Evolutionary conservation across 2,113 vertebrate species (phyloP).

Genomic region (Piaya cayana): DNA sequence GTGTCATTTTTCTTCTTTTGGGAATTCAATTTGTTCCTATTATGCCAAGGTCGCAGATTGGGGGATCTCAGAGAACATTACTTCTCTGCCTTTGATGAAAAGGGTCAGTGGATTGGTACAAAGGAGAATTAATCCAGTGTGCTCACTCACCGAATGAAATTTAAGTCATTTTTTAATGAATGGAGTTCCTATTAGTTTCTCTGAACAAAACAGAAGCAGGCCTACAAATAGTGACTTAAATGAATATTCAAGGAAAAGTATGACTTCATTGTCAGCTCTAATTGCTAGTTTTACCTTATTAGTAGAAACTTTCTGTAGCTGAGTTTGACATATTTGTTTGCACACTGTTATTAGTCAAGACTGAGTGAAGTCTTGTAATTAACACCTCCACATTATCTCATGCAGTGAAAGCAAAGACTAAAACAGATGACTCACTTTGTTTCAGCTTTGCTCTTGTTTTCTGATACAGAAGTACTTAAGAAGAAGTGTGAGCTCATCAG

Average conservation of each 20-base stretch:
- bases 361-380: conserved; percentile 83
- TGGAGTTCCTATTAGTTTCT: conserved; percentile 68
- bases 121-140: conserved; percentile 77
- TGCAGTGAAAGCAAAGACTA: conserved; percentile 80
- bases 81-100: conserved; percentile 75
- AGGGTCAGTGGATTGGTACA: conserved; percentile 79
- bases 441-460: conserved; percentile 82
- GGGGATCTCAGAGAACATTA: conserved; percentile 68
- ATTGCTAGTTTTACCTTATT: conserved; percentile 84
- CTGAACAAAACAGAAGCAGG: conserved; percentile 72
- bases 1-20: conserved; percentile 75
- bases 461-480: conserved; percentile 78
- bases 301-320: conserved; percentile 79
- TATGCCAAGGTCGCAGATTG: conserved; percentile 73
- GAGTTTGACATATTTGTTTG: conserved; percentile 84
- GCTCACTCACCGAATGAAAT: conserved; percentile 69
- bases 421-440: conserved; percentile 84
- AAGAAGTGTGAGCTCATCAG: conserved; percentile 76
- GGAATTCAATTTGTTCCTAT: conserved; percentile 79
- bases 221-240: conserved; percentile 77
- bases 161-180: conserved; percentile 79
- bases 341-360: conserved; percentile 85
- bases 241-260: conserved; percentile 79
- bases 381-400: conserved; percentile 85
- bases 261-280: conserved; percentile 80